Base-by-base conservation (phyloP, 2,888 invertebrate genomes). In the Bedellia somnulentella region DNA sequence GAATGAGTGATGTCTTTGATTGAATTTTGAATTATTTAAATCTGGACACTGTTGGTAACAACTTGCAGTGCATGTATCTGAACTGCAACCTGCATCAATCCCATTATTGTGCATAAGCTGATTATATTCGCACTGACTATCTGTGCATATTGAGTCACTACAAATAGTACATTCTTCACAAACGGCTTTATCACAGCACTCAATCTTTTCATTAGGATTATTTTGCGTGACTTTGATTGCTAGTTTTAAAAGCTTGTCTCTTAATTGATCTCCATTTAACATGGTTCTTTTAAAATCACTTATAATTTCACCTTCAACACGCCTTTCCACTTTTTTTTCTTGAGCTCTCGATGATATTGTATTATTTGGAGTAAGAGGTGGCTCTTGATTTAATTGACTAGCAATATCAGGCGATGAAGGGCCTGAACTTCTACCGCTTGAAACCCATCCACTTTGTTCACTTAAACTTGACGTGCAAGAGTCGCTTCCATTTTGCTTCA, bases 361-460 rank as follows among this genome's bases (percentile, higher is more conserved):
- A 5, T 18, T 18, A 6, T 6, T 6, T 6, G 18, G 18, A 6
- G 5, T 9, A 5, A 18, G 5, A 18, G 18, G 18, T 6, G 18
- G 18, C 9, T 18, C 18, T 18, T 57, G 78, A 49, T 57, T 77
- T 62, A 59, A 73, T 61, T 66, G 77, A 68, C 62, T 78, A 30
- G 59, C 64, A 46, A 67, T 64, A 46, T 83, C 83, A 3, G 82
- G 83, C 30, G 81, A 78, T 0, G 83, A 82, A n/a, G 78, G 78
- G 12, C 78, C 79, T 29, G 84, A 82, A 47, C 82, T 84, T 24
- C 81, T 76, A 25, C 86, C 82, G 44, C 89, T 90, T 16, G 89
- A 89, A 1, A 91, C 89, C 90, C 91, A 92, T 1, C 91, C 91
- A 48, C 90, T 90, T 57, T 89, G 87, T 57, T 91, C 91, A 45